Base-by-base conservation (phyloP, 2,888 invertebrate genomes). In the Oscheius sp. region DNA sequence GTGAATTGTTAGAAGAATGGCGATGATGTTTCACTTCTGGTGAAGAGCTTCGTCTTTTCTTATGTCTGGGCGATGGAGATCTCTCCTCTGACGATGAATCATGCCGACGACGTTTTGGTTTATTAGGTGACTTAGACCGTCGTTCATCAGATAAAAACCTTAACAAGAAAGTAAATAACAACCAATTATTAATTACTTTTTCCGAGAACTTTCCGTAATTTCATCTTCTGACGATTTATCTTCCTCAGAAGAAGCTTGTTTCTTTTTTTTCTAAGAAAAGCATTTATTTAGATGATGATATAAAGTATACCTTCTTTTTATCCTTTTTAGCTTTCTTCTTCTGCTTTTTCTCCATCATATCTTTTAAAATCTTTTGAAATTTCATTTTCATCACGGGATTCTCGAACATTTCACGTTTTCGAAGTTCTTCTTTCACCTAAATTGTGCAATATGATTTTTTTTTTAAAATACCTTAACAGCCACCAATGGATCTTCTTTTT, bases 401-500 rank as follows among this genome's bases (percentile, higher is more conserved):
- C 24, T 82, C 80, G 66, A 83, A 50, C 14, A 83, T 57, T 62
- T 80, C 82, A 9, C 75, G 69, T 17, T 75, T 64, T 24, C 74
- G 72, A 17, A 77, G 73, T 50, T 80, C 83, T 66, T 83, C 80
- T 56, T 75, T 75, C 26, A 77, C 67, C 80, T 80, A 57, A 67
- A 45, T 20, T 9, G 2, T n/a, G 28, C 3, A n/a, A n/a, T n/a
- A n/a, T n/a, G 12, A 9, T 12, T n/a, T 24, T 14, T 45, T 45
- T 14, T n/a, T n/a, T 2, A 45, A 61, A 6, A 61, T 26, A 83
- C 83, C 67, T 77, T 81, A 12, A 83, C 67, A 5, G 82, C 81
- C 17, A 82, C 82, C 30, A 83, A 73, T 0, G 83, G 83, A 69
- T 83, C 83, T 51, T 83, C 82, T 5, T 73, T 77, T 22, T 80